Base-by-base conservation (phyloP, 1,140 invertebrate species). In the Branchinecta lynchi region DNA sequence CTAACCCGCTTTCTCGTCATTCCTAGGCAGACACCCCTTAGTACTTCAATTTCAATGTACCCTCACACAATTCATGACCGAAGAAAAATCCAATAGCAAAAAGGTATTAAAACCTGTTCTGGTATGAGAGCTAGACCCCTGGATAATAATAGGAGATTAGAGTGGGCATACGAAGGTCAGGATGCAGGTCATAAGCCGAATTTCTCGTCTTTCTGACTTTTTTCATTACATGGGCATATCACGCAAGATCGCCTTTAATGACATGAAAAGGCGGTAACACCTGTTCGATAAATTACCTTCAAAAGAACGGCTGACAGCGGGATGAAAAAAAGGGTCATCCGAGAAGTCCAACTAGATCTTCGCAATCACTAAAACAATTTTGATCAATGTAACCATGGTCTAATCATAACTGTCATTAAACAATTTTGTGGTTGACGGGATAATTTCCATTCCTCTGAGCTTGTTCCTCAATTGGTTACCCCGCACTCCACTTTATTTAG, bases 241-340 rank as follows among this genome's bases (percentile, higher is more conserved):
- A 60, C 51, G 51, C 51, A 60, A 60, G 51, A 60, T 60, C 51
- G 51, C 12, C 17, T 60, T 3, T 60, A 60, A 60, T 60, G 51
- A 60, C 51, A 60, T 60, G 17, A 60, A 60, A 60, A 60, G 51
- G 51, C 51, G 51, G 51, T 60, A 60, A 15, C 51, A 60, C 51
- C 51, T 60, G 51, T 60, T 60, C 51, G 51, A 60, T 60, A 60
- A 60, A 60, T 60, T 60, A 60, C 51, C 51, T 60, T 32, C 32
- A 32, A 32, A 32, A 32, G 32, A 32, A 32, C 32, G 32, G 32
- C 32, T 32, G 32, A 32, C 32, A 32, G 32, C 32, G 32, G 32
- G 32, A 3, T 32, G 32, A 5, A 32, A 32, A 32, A 32, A 32
- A 32, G 32, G 32, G 32, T 32, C 32, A 32, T 32, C 1, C 32